phyloP scores from a whole-genome alignment of 2,113 vertebrate species.

The Pardalotus punctatus region DNA sequence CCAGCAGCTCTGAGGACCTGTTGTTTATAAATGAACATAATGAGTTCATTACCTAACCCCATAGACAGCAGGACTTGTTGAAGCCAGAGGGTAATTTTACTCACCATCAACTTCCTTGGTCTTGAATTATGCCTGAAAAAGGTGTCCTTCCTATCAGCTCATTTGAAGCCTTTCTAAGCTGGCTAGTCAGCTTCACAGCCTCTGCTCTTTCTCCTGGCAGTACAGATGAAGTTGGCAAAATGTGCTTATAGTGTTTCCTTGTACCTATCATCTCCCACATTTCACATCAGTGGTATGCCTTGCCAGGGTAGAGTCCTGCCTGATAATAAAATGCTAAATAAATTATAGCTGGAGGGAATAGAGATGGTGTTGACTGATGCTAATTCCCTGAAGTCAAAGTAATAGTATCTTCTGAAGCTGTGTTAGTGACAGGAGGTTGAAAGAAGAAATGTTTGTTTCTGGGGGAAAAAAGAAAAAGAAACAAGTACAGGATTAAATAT shows the following conservation, averaged over 20 bases:
- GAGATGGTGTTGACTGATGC: not conserved
- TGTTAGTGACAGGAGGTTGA: not conserved
- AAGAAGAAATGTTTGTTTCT: constrained; percentile 33
- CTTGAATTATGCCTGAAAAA: not conserved
- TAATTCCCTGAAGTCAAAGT: not conserved
- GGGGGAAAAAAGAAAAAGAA: not conserved
- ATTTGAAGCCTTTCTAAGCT: not conserved
- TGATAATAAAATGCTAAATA: constrained; percentile 24
- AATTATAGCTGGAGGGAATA: constrained; percentile 8
- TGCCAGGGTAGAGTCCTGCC: not conserved
- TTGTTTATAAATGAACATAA: not conserved
- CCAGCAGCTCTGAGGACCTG: not conserved
- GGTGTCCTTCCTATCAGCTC: not conserved
- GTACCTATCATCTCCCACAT: not conserved
- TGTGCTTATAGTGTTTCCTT: not conserved
- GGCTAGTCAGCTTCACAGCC: not conserved
- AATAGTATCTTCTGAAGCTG: not conserved
- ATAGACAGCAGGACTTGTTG: not conserved
- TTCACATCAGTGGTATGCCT: not conserved
- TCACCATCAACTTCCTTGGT: not conserved
- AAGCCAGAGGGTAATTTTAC: not conserved
- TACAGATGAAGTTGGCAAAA: not conserved
- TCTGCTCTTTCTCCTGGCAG: not conserved
- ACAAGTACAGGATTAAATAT: not conserved
- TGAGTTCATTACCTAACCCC: not conserved